phyloP scores from a whole-genome alignment of 2,888 invertebrate species.

The Drosophila anomalata region DNA sequence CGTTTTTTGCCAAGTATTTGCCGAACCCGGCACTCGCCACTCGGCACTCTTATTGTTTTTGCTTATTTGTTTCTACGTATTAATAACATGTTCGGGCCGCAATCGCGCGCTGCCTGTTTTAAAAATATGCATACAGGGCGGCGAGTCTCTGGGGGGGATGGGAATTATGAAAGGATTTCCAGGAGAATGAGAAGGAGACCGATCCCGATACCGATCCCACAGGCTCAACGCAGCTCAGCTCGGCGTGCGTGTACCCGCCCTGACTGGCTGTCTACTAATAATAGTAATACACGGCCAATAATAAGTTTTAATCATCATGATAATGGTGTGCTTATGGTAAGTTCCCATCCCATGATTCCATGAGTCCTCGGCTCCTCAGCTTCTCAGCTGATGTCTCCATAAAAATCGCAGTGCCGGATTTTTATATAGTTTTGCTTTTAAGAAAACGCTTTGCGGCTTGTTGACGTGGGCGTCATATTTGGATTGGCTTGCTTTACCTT shows the following conservation, averaged over 20 bases:
- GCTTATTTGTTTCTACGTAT: constrained; percentile 80
- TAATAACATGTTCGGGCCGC: constrained; percentile 76
- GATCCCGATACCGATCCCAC: constrained; percentile 24
- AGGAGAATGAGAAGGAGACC: constrained; percentile 6
- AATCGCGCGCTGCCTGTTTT: constrained; percentile 68
- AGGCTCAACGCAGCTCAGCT: constrained; percentile 38
- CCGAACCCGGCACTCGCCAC: constrained; percentile 48
- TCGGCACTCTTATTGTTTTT: constrained; percentile 75
- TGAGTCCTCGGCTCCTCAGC: constrained; percentile 4
- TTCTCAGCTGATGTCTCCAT: constrained; percentile 71
- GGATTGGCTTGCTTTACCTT: constrained; percentile 26
- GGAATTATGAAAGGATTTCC: constrained; percentile 71
- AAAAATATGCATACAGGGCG: constrained; percentile 70
- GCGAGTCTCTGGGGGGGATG: background rate
- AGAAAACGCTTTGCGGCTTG: constrained; percentile 22
- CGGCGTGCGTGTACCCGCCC: constrained; percentile 70
- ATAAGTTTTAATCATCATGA: constrained; percentile 80
- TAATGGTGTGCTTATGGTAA: constrained; percentile 68
- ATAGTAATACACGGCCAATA: constrained; percentile 77
- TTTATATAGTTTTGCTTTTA: constrained; percentile 62
- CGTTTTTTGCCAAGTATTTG: constrained; percentile 52
- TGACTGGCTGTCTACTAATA: constrained; percentile 60
- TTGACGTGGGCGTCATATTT: constrained; percentile 68
- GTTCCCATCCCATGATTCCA: constrained; percentile 22
- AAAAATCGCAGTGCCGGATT: constrained; percentile 56